Percentiles rank a stretch among this genome's conserved stretches.
Evolutionary conservation across 2,888 invertebrate species (phyloP).

Genomic region (Tetragonisca angustula): DNA sequence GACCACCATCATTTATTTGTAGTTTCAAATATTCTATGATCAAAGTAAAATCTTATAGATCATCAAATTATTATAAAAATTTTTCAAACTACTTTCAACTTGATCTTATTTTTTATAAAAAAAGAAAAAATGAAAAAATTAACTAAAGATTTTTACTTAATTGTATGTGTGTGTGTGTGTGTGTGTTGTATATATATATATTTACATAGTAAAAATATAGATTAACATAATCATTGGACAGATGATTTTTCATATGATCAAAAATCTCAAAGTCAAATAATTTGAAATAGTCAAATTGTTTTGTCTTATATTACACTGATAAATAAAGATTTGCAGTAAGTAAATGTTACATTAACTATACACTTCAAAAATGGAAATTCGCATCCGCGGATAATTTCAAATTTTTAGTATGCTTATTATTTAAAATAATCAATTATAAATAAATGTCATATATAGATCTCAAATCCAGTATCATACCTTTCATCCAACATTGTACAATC

Average conservation of each 20-base stretch:
- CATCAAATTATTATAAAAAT: conserved; percentile 3
- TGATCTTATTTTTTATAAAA: neutral
- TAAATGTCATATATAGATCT: conserved; percentile 42
- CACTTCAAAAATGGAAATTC: conserved; percentile 49
- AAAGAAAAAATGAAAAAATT: conserved; percentile 34
- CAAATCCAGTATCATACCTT: conserved; percentile 42
- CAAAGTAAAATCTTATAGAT: neutral
- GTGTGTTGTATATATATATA: neutral
- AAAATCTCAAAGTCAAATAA: conserved; percentile 9
- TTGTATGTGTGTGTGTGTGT: neutral
- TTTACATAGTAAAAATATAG: conserved; percentile 59
- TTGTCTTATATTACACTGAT: conserved; percentile 36
- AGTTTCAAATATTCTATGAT: neutral
- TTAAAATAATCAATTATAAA: conserved; percentile 44
- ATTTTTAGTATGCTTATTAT: conserved; percentile 30
- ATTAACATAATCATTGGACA: conserved; percentile 58
- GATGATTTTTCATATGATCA: conserved; percentile 10
- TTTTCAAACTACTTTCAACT: conserved; percentile 17
- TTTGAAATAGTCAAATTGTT: conserved; percentile 22
- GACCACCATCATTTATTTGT: conserved; percentile 2
- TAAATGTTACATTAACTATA: conserved; percentile 42
- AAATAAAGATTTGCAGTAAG: conserved; percentile 46
- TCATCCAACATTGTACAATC: conserved; percentile 24
- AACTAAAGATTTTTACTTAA: conserved; percentile 39
- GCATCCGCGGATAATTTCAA: conserved; percentile 19